Evolutionary conservation across 2,113 vertebrate species (phyloP).

Genomic region (Oceanodroma tethys): DNA sequence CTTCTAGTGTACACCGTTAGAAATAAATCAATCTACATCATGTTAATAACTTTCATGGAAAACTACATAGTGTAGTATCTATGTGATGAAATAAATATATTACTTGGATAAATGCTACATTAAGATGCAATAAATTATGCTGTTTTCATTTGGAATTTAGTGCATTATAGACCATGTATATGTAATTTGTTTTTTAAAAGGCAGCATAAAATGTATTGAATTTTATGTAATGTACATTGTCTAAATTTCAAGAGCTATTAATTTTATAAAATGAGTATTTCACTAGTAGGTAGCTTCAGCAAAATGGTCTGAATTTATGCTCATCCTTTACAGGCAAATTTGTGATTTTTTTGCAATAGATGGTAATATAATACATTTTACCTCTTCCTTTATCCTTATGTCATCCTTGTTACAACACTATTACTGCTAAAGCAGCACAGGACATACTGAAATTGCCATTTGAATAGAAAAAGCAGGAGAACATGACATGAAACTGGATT

Average conservation of each 20-base stretch:
- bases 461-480: background rate
- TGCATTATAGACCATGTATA: background rate
- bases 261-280: background rate
- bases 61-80: background rate
- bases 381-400: background rate
- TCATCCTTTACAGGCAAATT: background rate
- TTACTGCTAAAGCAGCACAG: background rate
- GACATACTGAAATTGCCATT: background rate
- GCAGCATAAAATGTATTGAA: background rate
- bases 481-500: background rate
- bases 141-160: background rate
- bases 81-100: background rate
- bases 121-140: background rate
- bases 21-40: background rate
- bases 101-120: background rate
- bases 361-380: background rate
- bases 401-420: background rate
- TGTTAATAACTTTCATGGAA: background rate
- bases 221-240: background rate
- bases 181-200: background rate
- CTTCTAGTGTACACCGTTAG: background rate
- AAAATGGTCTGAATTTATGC: background rate
- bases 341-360: background rate
- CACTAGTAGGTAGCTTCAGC: background rate
- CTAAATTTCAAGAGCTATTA: background rate